Evolutionary conservation across 2,797 vertebrate genomes (phyloP), one percentile per base, ranked within the genome.

Genomic region (Austrolebias charrua): DNA sequence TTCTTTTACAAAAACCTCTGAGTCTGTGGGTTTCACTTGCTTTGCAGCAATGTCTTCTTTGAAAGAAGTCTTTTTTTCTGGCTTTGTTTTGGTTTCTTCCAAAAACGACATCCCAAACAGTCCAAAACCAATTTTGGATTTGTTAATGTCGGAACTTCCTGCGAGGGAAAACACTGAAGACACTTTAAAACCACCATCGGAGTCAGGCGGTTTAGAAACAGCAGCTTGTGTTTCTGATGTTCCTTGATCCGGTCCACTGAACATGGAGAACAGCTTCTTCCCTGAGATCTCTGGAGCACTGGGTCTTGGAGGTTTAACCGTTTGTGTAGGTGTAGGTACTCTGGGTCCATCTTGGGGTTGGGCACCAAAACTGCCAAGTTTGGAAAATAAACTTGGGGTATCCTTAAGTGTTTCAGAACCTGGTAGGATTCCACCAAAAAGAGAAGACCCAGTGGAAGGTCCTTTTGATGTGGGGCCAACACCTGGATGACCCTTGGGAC

Each of bases 151-250:
- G 70, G 90, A 38, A 66, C 69, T 75, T 28, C 81, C 78, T 18
- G 81, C 79, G 29, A 90, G 79, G 60, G 91, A 92, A 70, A 93
- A 90, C 49, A 92, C 76, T 67, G 90, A 90, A 1, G 91, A 55
- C 60, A 91, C 85, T 62, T 90, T 93, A 61, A 92, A 93, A 63
- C 70, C 31, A 56, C 79, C 59, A 2, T 92, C 91, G 61, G 86
- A 70, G 55, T 92, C 91, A 31, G 66, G 24, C 69, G 73, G 45
- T 74, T 89, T 91, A 38, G 78, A 60, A 45, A 53, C 38, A 49
- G 35, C 10, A 3, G 63, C 45, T 13, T 84, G 64, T 43, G 63
- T 1, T 53, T 84, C 66, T 68, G 75, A 6, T 60, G 60, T 7
- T 70, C 83, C 80, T 49, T 85, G 83, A 51, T 38, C 83, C 62